A percentile compares a stretch with the other conserved stretches of the same genome.
phyloP scores from a whole-genome alignment of 2,888 invertebrate genomes.

The Nomada ferruginata region DNA sequence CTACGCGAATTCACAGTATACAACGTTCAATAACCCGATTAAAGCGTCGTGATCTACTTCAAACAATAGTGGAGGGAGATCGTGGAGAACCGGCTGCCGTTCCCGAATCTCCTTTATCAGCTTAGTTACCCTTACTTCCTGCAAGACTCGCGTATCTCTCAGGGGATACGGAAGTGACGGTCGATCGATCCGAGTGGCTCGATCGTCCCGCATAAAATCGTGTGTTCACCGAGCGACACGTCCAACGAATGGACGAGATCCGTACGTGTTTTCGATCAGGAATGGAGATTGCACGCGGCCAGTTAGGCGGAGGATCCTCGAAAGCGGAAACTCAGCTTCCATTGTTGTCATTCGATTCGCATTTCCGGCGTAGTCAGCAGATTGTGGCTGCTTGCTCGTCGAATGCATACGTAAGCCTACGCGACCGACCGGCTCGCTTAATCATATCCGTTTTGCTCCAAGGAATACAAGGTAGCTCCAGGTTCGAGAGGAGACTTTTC shows the following conservation, averaged over 20 bases:
- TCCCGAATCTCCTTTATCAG: constrained; percentile 41
- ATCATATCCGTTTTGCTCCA: constrained; percentile 66
- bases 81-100: constrained; percentile 24
- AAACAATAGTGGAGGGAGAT: constrained; percentile 25
- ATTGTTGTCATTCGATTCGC: constrained; percentile 60
- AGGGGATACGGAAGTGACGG: constrained; percentile 41
- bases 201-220: constrained; percentile 2
- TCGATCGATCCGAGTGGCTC: constrained; percentile 15
- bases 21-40: constrained; percentile 8
- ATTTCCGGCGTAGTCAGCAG: constrained; percentile 50
- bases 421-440: constrained; percentile 36
- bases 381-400: background rate
- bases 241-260: constrained; percentile 27
- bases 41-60: background rate
- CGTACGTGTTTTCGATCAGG: constrained; percentile 51
- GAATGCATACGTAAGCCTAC: constrained; percentile 35
- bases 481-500: constrained; percentile 50
- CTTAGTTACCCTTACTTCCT: constrained; percentile 43
- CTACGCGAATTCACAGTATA: too few species aligned
- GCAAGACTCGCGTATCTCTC: constrained; percentile 31
- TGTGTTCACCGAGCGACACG: constrained; percentile 20
- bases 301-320: constrained; percentile 10
- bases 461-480: constrained; percentile 18
- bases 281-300: constrained; percentile 60
- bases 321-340: constrained; percentile 32